These are phyloP conservation scores for Nephrotoma appendiculata DNA, from an alignment of 2,888 invertebrate species.

Conservation along the genomic window DNA sequence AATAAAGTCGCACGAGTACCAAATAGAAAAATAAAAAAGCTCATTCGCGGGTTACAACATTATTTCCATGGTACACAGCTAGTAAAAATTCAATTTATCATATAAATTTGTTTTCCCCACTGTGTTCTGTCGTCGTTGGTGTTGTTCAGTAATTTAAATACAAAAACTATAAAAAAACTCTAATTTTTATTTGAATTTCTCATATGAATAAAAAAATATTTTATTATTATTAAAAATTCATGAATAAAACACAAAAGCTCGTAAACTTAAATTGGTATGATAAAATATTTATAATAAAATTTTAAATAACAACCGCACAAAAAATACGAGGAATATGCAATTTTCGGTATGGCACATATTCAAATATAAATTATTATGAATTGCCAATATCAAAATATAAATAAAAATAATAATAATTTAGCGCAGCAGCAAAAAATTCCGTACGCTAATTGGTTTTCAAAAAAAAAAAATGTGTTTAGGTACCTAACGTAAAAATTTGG, in stretches of 20 bases:
- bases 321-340: background rate
- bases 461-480: background rate
- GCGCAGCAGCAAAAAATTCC: background rate
- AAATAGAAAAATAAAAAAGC: background rate
- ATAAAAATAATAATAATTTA: background rate
- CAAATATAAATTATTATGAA: background rate
- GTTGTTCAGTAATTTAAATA: background rate
- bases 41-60: background rate
- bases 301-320: background rate
- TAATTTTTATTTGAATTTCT: background rate
- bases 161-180: background rate
- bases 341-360: background rate
- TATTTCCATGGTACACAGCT: background rate
- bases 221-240: background rate
- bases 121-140: background rate
- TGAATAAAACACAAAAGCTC: background rate
- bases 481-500: background rate
- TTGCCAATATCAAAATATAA: background rate
- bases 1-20: background rate
- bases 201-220: background rate
- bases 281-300: conserved; percentile 2
- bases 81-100: background rate
- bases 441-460: background rate
- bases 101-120: background rate
- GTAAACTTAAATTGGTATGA: conserved; percentile 5